Base-by-base conservation (phyloP, 2,797 vertebrate genomes). In the Poecilia gillii region DNA sequence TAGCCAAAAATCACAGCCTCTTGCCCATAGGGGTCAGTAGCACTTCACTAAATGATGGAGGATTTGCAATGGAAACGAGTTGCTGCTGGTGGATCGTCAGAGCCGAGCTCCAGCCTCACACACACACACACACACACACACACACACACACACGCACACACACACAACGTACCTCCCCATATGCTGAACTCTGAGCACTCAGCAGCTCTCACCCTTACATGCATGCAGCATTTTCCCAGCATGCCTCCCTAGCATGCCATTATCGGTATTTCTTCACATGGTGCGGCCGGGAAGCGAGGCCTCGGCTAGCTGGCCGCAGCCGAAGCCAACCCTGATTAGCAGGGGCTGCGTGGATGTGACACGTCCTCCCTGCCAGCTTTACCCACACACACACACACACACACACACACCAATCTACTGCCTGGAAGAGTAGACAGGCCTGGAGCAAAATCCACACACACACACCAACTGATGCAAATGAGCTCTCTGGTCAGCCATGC, bases 1-100 rank as follows among this genome's bases (percentile, higher is more conserved):
- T 84, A 86, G 84, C 84, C 89, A 89, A 85, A 90, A 83, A 82
- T 78, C 89, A 68, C 89, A 89, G 81, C 87, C 66, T 94, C 96
- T 94, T 93, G 96, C 97, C 98, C 97, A 97, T 98, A 99, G 98
- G 97, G 98, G 98, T 99, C 98, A 98, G 95, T 99, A 96, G 96
- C 96, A 96, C 96, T 95, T 97, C 97, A 94, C 96, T 93, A 85
- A 97, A 96, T 92, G 92, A 94, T 88, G 88, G 89, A 83, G 91
- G 93, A 94, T 95, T 93, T 95, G 93, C 87, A 89, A 82, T 81
- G 85, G 84, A 87, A 87, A 89, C 72, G 80, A 91, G 87, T 81
- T 84, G 87, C 82, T 85, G 85, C 78, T 81, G 83, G 49, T 82
- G 75, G 79, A 75, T 74, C 81, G 87, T 71, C 72, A 87, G 88